These are phyloP conservation scores for Noctua janthe DNA, from an alignment of 2,888 invertebrate genomes.

Conservation along the genomic window DNA sequence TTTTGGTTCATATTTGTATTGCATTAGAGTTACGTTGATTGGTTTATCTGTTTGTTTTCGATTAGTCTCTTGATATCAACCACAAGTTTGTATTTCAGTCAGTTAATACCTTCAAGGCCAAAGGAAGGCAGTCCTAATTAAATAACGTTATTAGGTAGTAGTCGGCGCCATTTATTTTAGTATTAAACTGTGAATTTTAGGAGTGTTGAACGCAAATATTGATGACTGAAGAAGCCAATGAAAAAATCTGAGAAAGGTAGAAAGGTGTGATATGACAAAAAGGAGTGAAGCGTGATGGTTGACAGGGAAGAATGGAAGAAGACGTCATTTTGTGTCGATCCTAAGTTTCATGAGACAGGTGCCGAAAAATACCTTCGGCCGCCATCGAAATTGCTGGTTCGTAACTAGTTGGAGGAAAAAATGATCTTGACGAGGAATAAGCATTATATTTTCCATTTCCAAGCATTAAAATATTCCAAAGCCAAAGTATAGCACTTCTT, in stretches of 20 bases:
- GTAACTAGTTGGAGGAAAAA: too few species aligned
- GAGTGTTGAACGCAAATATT: background rate
- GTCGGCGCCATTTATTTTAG: background rate
- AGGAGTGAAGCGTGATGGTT: background rate
- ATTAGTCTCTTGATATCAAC: background rate
- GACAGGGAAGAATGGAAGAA: background rate
- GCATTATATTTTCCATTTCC: background rate
- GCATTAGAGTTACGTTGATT: slow-evolving; percentile 13
- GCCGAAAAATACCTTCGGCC: too few species aligned
- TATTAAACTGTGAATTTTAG: background rate
- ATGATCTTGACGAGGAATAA: background rate
- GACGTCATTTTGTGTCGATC: background rate
- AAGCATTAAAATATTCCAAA: background rate
- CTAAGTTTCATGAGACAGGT: background rate
- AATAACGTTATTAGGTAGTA: background rate
- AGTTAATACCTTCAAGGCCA: background rate
- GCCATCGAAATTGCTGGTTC: too few species aligned
- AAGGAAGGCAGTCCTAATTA: background rate
- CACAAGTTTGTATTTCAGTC: background rate
- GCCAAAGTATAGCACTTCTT: background rate
- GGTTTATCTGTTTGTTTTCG: background rate
- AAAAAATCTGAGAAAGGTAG: background rate
- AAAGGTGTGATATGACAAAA: background rate
- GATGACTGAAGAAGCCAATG: background rate
- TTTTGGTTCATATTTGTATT: slow-evolving; percentile 18